Evolutionary conservation across 2,113 vertebrate genomes (phyloP).

Genomic region (Helogale parvula): DNA sequence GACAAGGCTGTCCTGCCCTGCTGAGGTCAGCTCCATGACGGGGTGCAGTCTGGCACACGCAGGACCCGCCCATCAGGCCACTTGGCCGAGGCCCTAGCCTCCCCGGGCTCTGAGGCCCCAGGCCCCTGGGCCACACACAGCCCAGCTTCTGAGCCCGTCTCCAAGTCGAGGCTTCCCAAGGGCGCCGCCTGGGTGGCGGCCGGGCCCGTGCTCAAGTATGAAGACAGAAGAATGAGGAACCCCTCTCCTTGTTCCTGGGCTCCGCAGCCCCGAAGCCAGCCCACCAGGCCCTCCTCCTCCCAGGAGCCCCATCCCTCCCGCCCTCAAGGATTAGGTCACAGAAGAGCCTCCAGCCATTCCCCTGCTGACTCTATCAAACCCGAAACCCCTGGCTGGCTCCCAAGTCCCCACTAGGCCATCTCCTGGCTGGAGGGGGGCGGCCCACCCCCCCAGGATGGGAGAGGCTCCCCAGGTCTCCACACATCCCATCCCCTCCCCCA

Average conservation of each 20-base stretch:
- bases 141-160: neutral
- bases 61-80: neutral
- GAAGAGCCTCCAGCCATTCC: neutral
- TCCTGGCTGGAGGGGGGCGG: neutral
- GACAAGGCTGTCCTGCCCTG: neutral
- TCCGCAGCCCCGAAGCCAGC: neutral
- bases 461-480: neutral
- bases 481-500: neutral
- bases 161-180: accelerated
- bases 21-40: neutral
- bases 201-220: neutral
- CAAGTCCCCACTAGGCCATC: neutral
- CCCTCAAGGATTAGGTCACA: neutral
- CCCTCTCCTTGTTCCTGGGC: neutral
- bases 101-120: neutral
- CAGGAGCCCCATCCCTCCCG: neutral
- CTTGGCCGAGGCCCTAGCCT: neutral
- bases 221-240: neutral
- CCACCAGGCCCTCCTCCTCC: neutral
- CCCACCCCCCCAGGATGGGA: accelerated
- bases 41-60: accelerated
- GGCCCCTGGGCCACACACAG: neutral
- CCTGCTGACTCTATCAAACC: neutral
- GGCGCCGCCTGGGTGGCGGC: neutral
- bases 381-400: neutral